Evolutionary conservation across 2,797 vertebrate genomes (phyloP).

Genomic region (Alauda arvensis): DNA sequence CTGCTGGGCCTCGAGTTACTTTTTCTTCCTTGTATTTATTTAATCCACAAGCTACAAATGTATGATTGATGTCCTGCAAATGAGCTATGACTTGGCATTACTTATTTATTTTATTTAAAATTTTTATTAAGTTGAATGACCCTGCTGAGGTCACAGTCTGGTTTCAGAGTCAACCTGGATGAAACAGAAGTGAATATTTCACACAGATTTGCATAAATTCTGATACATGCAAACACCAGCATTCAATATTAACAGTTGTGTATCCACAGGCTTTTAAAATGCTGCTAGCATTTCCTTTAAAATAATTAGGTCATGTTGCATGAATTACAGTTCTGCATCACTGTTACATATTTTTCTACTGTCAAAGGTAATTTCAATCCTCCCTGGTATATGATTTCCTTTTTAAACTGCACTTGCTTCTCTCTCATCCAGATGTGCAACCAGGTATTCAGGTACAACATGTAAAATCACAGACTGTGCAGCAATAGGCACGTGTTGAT

Average conservation of each 20-base stretch:
- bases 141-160: neutral
- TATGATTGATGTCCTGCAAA: constrained; percentile 56
- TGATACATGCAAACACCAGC: constrained; percentile 17
- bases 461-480: constrained; percentile 7
- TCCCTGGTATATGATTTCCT: neutral
- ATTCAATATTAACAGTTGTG: constrained; percentile 57
- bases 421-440: neutral
- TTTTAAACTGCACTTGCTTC: neutral
- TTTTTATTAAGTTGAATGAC: constrained; percentile 46
- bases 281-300: constrained; percentile 47
- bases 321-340: constrained; percentile 19
- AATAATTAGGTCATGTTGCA: constrained; percentile 57
- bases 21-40: neutral
- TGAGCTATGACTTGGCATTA: constrained; percentile 41
- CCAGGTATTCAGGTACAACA: neutral
- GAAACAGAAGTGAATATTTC: constrained; percentile 33
- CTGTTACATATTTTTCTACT: constrained; percentile 13
- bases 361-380: constrained; percentile 12
- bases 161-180: constrained; percentile 2
- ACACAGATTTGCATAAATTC: constrained; percentile 47
- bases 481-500: neutral
- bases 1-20: neutral
- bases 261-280: constrained; percentile 40
- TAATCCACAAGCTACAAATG: neutral
- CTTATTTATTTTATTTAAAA: constrained; percentile 62